Evolutionary conservation across 2,797 vertebrate species (phyloP).

Genomic region (Mormyrus hasselquistii): DNA sequence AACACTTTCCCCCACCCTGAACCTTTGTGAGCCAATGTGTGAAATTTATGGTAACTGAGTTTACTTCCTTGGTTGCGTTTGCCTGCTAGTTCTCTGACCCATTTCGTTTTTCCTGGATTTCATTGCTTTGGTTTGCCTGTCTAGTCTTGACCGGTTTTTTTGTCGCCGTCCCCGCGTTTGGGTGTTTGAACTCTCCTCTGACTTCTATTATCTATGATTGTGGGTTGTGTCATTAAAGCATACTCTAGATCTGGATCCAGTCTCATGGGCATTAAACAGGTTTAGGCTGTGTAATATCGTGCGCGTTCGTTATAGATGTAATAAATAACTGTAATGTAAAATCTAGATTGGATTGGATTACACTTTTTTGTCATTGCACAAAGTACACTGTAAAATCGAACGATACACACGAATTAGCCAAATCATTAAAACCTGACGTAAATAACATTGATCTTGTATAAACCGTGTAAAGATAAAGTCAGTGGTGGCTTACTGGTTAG

Average conservation of each 20-base stretch:
- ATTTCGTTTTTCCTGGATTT: not conserved
- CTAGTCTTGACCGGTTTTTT: not conserved
- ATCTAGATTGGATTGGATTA: not conserved
- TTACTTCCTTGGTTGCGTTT: not conserved
- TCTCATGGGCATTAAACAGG: not conserved
- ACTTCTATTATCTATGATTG: not conserved
- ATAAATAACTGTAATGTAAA: not conserved
- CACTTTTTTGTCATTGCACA: not conserved
- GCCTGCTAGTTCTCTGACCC: not conserved
- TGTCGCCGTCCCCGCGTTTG: not conserved
- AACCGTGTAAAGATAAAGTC: not conserved
- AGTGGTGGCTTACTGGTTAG: not conserved
- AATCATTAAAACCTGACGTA: not conserved
- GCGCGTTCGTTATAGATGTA: not conserved
- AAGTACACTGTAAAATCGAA: not conserved
- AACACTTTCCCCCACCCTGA: not conserved
- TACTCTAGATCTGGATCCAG: not conserved
- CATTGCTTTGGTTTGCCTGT: not conserved
- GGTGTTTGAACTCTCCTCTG: not conserved
- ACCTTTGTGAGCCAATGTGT: not conserved
- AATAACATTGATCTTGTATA: not conserved
- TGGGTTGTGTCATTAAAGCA: not conserved
- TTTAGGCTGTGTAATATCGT: not conserved
- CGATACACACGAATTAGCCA: not conserved
- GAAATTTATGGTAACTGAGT: not conserved